These are phyloP conservation scores for Rhinogobio ventralis DNA, from an alignment of 2,797 vertebrate species.

Conservation along the genomic window DNA sequence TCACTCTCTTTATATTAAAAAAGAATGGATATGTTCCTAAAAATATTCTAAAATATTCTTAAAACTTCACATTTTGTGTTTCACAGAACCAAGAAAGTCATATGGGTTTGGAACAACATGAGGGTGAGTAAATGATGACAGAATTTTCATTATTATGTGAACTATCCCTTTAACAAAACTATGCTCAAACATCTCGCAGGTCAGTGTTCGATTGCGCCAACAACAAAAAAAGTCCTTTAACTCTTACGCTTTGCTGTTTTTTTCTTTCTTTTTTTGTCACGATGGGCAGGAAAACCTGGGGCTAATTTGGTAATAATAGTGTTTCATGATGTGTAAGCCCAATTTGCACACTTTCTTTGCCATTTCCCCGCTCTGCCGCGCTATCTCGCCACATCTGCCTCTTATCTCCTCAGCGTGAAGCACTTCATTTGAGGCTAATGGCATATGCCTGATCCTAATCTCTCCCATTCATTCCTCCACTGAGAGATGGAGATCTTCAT, in stretches of 20 bases:
- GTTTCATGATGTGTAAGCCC: conserved; percentile 72
- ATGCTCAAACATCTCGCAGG: not conserved
- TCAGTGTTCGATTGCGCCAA: conserved; percentile 63
- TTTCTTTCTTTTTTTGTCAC: conserved; percentile 61
- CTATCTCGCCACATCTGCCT: conserved; percentile 73
- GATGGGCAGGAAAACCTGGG: conserved; percentile 63
- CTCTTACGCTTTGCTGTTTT: conserved; percentile 60
- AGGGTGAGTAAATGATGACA: not conserved
- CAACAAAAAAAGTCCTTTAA: conserved; percentile 58
- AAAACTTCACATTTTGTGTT: not conserved
- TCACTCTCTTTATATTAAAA: not conserved
- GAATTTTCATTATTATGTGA: conserved; percentile 44
- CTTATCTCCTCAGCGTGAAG: conserved; percentile 77
- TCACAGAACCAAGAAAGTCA: not conserved
- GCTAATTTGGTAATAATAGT: conserved; percentile 77
- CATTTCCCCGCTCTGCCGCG: conserved; percentile 72
- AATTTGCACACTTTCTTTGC: conserved; percentile 77
- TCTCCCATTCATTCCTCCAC: conserved; percentile 75
- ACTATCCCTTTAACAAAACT: conserved; percentile 29
- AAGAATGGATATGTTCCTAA: not conserved
- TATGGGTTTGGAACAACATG: not conserved
- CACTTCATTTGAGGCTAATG: conserved; percentile 84
- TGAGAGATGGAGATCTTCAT: conserved; percentile 78
- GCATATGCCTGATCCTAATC: conserved; percentile 76
- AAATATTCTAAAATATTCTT: conserved; percentile 3